These are phyloP conservation scores for Calvadosia cruxmelitensis DNA, from an alignment of 30 jellyfish, hydroid and myxozoan species.

Conservation along the genomic window DNA sequence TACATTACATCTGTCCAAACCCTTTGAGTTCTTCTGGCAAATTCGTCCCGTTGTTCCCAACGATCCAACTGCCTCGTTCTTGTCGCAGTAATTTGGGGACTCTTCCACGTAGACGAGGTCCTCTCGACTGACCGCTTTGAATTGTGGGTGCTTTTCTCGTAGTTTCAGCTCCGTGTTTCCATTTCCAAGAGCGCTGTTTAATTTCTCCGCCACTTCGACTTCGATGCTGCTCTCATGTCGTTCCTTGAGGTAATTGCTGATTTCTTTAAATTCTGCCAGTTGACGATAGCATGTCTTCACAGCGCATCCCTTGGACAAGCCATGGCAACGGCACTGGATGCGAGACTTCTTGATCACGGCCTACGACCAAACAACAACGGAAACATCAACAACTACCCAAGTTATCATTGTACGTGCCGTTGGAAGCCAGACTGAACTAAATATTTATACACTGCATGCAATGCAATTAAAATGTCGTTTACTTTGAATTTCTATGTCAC, in stretches of 20 bases:
- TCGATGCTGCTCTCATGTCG: constrained; percentile 67
- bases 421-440: too few species aligned
- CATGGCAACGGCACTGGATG: constrained; percentile 94
- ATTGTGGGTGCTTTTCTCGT: constrained; percentile 61
- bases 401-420: too few species aligned
- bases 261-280: constrained; percentile 62
- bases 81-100: constrained; percentile 60
- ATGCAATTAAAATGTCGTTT: too few species aligned
- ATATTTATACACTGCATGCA: too few species aligned
- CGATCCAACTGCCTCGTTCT: constrained; percentile 28
- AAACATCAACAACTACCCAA: too few species aligned
- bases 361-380: constrained; percentile 12
- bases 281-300: constrained; percentile 87
- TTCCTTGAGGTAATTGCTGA: constrained; percentile 45
- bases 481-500: too few species aligned
- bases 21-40: constrained; percentile 37
- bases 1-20: constrained; percentile 51
- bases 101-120: constrained; percentile 38
- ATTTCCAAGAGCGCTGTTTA: constrained; percentile 13
- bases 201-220: constrained; percentile 42
- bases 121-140: constrained; percentile 27
- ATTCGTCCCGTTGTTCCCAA: constrained; percentile 54
- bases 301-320: constrained; percentile 86
- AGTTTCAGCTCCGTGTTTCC: constrained; percentile 59
- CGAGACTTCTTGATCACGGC: constrained; percentile 78